These are phyloP conservation scores for Papilio machaon DNA, from an alignment of 1,140 invertebrate species.

Conservation along the genomic window DNA sequence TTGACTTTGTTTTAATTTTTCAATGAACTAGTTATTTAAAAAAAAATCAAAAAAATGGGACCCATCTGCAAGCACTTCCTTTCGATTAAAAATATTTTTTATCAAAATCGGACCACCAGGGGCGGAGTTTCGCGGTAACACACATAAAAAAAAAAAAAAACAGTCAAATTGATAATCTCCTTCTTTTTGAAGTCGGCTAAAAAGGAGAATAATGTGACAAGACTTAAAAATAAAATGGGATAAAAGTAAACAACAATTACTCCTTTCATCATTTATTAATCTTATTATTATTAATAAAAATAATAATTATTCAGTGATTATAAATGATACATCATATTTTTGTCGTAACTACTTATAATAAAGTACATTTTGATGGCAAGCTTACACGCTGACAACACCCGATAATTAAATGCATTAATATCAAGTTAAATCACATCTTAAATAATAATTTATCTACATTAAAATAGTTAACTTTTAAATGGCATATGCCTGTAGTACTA, in stretches of 20 bases:
- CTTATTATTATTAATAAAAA: slow-evolving; percentile 48
- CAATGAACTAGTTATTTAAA: no score
- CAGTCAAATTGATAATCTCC: no score
- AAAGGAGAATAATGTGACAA: not conserved
- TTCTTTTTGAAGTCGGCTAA: no score
- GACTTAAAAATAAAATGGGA: not conserved
- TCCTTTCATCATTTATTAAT: slow-evolving; percentile 35
- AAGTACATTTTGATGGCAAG: slow-evolving; percentile 72
- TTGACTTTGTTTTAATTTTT: no score
- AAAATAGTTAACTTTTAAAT: slow-evolving; percentile 39
- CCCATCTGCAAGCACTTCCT: no score
- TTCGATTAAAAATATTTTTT: no score
- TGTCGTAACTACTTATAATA: slow-evolving; percentile 55
- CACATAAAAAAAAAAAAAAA: no score
- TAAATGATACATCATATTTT: slow-evolving; percentile 51
- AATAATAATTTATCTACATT: slow-evolving; percentile 30
- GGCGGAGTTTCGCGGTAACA: no score
- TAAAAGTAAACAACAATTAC: slow-evolving; percentile 6
- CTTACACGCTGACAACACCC: slow-evolving; percentile 47
- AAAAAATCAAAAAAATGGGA: no score
- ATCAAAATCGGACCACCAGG: no score
- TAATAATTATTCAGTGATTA: slow-evolving; percentile 46
- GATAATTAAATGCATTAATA: slow-evolving; percentile 61
- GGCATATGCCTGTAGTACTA: slow-evolving; percentile 11
- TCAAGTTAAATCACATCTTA: slow-evolving; percentile 29